These are phyloP conservation scores for Chrysoperla carnea DNA, from an alignment of 1,140 invertebrate genomes.

Conservation along the genomic window DNA sequence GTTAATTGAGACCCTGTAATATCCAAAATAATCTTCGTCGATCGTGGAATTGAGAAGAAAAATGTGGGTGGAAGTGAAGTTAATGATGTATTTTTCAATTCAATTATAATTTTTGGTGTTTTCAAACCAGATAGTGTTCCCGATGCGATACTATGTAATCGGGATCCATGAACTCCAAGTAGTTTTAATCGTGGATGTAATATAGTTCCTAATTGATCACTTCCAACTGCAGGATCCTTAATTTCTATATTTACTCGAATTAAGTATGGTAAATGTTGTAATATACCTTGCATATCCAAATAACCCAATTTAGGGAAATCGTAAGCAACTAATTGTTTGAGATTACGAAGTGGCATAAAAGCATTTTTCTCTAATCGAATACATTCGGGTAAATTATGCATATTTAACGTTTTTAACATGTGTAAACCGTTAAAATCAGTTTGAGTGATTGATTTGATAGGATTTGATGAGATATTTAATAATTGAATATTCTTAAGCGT, in stretches of 20 bases:
- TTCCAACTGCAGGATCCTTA: slow-evolving; percentile 62
- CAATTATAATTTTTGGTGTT: slow-evolving; percentile 41
- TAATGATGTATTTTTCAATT: slow-evolving; percentile 62
- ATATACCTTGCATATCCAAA: slow-evolving; percentile 62
- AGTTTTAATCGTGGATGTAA: slow-evolving; percentile 60
- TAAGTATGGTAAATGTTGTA: slow-evolving; percentile 48
- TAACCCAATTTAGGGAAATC: slow-evolving; percentile 62
- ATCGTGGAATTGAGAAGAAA: slow-evolving; percentile 76
- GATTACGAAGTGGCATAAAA: slow-evolving; percentile 51
- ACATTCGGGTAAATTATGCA: slow-evolving; percentile 47
- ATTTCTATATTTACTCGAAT: slow-evolving; percentile 67
- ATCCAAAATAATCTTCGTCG: slow-evolving; percentile 59
- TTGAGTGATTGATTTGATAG: slow-evolving; percentile 47
- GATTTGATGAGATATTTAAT: slow-evolving; percentile 65
- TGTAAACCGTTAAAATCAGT: slow-evolving; percentile 53
- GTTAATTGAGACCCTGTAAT: slow-evolving; percentile 59
- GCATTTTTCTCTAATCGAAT: slow-evolving; percentile 65
- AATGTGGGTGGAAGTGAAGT: slow-evolving; percentile 56
- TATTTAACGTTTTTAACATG: slow-evolving; percentile 40
- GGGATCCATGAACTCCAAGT: slow-evolving; percentile 53
- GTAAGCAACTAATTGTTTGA: slow-evolving; percentile 49
- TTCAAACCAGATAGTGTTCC: slow-evolving; percentile 68
- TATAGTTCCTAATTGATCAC: slow-evolving; percentile 61
- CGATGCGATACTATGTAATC: slow-evolving; percentile 60
- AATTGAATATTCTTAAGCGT: slow-evolving; percentile 44